These are phyloP conservation scores for Eupeodes corollae DNA, from an alignment of 1,140 invertebrate genomes.

Conservation along the genomic window DNA sequence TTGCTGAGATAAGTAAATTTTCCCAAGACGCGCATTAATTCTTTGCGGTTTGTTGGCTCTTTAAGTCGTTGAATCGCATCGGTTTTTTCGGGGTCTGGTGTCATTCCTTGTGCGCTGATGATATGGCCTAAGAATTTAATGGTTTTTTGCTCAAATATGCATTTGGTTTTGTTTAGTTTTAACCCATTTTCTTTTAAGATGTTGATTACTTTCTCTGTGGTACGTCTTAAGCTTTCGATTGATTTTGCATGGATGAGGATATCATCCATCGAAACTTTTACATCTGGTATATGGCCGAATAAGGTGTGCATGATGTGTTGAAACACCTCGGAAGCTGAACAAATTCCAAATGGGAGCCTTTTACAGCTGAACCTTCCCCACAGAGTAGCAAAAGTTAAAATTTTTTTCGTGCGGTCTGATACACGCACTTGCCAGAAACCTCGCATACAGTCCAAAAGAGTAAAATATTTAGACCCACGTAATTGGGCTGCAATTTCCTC, in stretches of 20 bases:
- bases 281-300: conserved; percentile 17
- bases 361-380: conserved; percentile 26
- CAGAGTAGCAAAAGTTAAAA: conserved; percentile 24
- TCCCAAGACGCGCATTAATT: conserved; percentile 35
- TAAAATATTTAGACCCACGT: conserved; percentile 16
- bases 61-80: conserved; percentile 20
- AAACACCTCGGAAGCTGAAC: conserved; percentile 18
- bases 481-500: conserved; percentile 14
- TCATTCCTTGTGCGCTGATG: conserved; percentile 24
- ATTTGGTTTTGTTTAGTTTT: no score
- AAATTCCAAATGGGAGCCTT: conserved; percentile 25
- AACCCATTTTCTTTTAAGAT: conserved; percentile 13
- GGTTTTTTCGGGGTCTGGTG: conserved; percentile 25
- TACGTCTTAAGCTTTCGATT: background rate
- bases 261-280: conserved; percentile 29
- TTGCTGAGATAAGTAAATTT: conserved; percentile 33
- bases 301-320: conserved; percentile 12
- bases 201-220: conserved; percentile 13
- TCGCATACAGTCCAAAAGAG: conserved; percentile 35
- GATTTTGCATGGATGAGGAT: conserved; percentile 8
- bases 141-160: conserved; percentile 16
- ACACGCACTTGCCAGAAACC: no score
- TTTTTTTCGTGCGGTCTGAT: conserved; percentile 18
- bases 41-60: conserved; percentile 22
- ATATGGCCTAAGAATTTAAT: conserved; percentile 31